These are phyloP conservation scores for Chorisops tibialis DNA, from an alignment of 2,888 invertebrate species.

Conservation along the genomic window DNA sequence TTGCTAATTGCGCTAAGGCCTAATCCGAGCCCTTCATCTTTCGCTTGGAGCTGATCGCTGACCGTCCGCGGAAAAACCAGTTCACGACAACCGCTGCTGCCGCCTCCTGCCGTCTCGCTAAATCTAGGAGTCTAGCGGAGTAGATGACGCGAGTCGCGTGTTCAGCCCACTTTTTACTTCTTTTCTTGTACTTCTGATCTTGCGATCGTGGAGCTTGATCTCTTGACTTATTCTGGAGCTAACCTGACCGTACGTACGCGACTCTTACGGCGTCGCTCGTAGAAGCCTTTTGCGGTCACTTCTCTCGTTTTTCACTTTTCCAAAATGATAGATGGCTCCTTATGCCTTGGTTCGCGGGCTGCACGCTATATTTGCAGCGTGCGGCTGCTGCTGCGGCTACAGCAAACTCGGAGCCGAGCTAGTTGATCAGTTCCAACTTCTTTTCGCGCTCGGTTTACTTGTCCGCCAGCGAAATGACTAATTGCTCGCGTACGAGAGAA, in stretches of 20 bases:
- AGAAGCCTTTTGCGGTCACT: too few relatives aligned
- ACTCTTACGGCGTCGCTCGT: too few relatives aligned
- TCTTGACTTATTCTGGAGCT: background rate
- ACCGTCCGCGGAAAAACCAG: background rate
- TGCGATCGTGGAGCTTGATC: background rate
- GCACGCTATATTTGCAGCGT: too few relatives aligned
- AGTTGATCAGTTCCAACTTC: too few relatives aligned
- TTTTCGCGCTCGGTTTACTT: background rate
- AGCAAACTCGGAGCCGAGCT: too few relatives aligned
- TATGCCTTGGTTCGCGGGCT: too few relatives aligned
- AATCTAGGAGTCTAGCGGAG: background rate
- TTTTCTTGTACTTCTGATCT: background rate
- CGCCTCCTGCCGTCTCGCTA: background rate
- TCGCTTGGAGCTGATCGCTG: background rate
- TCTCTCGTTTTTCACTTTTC: too few relatives aligned
- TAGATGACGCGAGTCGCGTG: constrained; percentile 17
- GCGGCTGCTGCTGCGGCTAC: too few relatives aligned
- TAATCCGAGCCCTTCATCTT: constrained; percentile 9
- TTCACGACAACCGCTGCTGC: background rate
- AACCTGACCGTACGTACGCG: too few relatives aligned
- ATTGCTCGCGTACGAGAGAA: background rate
- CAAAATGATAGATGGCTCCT: too few relatives aligned
- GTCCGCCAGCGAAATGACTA: constrained; percentile 4
- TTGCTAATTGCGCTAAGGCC: constrained; percentile 3
- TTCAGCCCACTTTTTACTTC: constrained; percentile 3